phyloP scores from a whole-genome alignment of 2,888 invertebrate species.

The Tanypteryx hageni region DNA sequence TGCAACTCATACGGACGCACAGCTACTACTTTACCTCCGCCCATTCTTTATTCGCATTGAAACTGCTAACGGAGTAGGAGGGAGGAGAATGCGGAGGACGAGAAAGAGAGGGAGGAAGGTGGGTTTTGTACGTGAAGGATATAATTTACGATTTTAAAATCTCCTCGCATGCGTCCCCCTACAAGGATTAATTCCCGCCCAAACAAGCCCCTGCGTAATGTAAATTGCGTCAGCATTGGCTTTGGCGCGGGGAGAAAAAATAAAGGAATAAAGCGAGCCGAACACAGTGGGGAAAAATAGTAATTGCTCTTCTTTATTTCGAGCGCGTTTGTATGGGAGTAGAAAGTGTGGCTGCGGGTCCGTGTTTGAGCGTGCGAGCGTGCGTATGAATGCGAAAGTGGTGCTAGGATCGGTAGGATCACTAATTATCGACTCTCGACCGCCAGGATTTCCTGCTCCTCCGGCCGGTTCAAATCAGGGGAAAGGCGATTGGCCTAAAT shows the following conservation, averaged over 20 bases:
- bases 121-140: background rate
- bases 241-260: background rate
- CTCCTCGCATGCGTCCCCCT: background rate
- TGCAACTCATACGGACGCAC: background rate
- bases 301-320: too few species aligned
- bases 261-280: background rate
- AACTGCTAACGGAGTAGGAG: background rate
- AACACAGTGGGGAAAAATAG: background rate
- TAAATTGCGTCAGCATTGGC: background rate
- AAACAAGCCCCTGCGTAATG: background rate
- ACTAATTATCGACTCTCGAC: background rate
- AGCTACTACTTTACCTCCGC: background rate
- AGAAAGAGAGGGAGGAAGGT: background rate
- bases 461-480: background rate
- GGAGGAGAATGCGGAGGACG: background rate
- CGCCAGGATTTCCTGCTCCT: background rate
- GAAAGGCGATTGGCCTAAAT: slow-evolving; percentile 13
- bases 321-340: too few species aligned
- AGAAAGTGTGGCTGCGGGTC: too few species aligned
- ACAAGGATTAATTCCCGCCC: background rate
- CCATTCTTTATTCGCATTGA: background rate
- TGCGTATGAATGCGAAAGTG: background rate
- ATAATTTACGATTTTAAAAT: slow-evolving; percentile 16
- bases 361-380: background rate
- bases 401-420: background rate